These are phyloP conservation scores for Sphaerodactylus townsendi DNA, from an alignment of 2,113 vertebrate genomes.

Conservation along the genomic window DNA sequence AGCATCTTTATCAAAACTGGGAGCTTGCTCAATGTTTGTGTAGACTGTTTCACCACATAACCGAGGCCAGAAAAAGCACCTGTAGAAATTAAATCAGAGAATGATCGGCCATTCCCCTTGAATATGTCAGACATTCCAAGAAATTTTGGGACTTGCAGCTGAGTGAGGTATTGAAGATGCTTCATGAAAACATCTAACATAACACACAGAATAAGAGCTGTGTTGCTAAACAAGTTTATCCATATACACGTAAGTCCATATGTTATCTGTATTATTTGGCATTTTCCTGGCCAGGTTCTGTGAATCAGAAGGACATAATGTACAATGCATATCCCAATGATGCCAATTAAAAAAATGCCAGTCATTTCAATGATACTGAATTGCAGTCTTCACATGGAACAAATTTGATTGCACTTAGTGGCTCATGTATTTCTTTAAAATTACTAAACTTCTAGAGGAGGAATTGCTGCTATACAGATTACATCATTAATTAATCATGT, in stretches of 20 bases:
- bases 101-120: background rate
- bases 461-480: background rate
- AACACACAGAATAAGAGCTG: too few species aligned
- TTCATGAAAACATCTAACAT: background rate
- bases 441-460: background rate
- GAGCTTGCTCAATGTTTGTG: background rate
- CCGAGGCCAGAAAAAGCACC: background rate
- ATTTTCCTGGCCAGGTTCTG: background rate
- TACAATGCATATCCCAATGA: background rate
- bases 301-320: background rate
- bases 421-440: background rate
- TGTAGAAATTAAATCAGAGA: background rate
- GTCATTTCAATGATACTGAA: background rate
- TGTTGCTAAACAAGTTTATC: background rate
- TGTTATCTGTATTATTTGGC: background rate
- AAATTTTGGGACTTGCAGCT: background rate
- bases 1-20: too few species aligned
- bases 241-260: background rate
- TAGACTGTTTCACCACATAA: background rate
- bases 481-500: background rate
- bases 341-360: background rate
- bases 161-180: background rate
- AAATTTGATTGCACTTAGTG: background rate
- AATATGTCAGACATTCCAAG: background rate
- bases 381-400: background rate